Evolutionary conservation across 2,113 vertebrate species (phyloP), one percentile per base, ranked within the genome.

Genomic region (Oenanthe oenanthe): DNA sequence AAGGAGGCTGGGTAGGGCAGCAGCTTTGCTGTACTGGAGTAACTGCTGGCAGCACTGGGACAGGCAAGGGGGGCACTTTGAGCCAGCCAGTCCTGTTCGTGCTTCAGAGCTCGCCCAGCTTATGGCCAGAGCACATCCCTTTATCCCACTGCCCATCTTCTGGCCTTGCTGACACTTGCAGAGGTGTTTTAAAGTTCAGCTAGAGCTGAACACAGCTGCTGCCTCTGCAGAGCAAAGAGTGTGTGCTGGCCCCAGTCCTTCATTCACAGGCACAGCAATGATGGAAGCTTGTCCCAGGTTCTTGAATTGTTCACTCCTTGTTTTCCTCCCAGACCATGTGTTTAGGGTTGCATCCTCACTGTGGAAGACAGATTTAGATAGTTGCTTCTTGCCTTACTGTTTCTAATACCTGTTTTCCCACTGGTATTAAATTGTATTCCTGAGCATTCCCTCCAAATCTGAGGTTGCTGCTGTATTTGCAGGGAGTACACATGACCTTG

Each of bases 191-290:
- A 25, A 65, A 43, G 77, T 29, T 6, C 29, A 51, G 57, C 4
- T n/a, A 31, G 72, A 47, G 56, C 36, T 53, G 50, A 40, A 3
- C 5, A 2, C 17, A 57, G 75, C 61, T 68, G 32, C 61, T 82
- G 1, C 61, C 36, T 50, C 51, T 47, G 43, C 68, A 63, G 61
- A 66, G 17, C 57, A 54, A 16, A 53, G 62, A 18, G 32, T 5
- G 17, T 2, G 15, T 25, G 70, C 40, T 63, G 38, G 66, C 53
- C 48, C 25, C 18, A 4, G 42, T 17, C 19, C 40, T 11, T 34
- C 7, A 3, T 11, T 24, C 2, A 3, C 4, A 2, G 18, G n/a
- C 66, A 51, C 26, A 20, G 73, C 3, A 22, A 1, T 0, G 2
- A 18, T 42, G 31, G 38, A 24, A 40, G 42, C 11, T 58, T 34